Conservation (phyloP, 30 jellyfish, hydroid and myxozoan species). For the Hydra vulgaris region DNA sequence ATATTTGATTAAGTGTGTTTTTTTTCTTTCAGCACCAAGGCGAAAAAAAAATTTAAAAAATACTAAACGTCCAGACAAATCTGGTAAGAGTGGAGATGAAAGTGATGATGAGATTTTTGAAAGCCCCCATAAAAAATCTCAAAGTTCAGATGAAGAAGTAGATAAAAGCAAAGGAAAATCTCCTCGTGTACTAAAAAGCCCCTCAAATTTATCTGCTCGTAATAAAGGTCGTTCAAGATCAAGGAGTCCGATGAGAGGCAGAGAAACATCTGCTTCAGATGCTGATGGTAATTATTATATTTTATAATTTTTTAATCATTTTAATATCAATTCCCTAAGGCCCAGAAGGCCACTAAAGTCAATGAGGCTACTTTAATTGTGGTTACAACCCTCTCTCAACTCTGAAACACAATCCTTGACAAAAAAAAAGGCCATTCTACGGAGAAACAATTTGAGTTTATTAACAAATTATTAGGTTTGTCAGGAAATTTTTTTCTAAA, state of each 20-base stretch:
- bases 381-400: too few relatives aligned
- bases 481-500: background rate
- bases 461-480: too few relatives aligned
- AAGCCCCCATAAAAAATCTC: background rate
- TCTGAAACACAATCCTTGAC: too few relatives aligned
- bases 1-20: too few relatives aligned
- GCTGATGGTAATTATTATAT: background rate
- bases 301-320: too few relatives aligned
- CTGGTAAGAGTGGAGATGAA: slow-evolving; percentile 23
- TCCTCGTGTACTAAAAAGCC: slow-evolving; percentile 15
- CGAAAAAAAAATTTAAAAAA: slow-evolving; percentile 21
- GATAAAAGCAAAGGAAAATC: background rate
- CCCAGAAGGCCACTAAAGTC: too few relatives aligned
- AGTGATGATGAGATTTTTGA: slow-evolving; percentile 1
- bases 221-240: slow-evolving; percentile 33
- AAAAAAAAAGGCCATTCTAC: too few relatives aligned
- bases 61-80: slow-evolving; percentile 5
- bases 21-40: slow-evolving; percentile 24
- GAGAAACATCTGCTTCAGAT: slow-evolving; percentile 8
- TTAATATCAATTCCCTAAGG: too few relatives aligned
- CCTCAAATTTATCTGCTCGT: slow-evolving; percentile 13
- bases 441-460: too few relatives aligned
- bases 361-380: too few relatives aligned
- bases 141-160: slow-evolving; percentile 32
- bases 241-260: slow-evolving; percentile 30